phyloP scores from a whole-genome alignment of 2,888 invertebrate species.

The Stegophylla sp. region DNA sequence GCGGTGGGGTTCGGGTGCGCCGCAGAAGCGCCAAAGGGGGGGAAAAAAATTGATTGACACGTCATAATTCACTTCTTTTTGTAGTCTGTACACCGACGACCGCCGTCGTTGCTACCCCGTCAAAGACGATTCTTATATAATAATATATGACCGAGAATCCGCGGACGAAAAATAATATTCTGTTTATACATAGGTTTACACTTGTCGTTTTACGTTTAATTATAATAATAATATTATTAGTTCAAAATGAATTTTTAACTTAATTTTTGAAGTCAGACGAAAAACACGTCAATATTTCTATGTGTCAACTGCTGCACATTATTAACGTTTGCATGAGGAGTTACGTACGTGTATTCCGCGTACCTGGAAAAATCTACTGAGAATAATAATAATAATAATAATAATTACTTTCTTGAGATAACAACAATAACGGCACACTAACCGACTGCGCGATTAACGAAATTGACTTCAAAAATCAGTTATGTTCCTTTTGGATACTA shows the following conservation, averaged over 20 bases:
- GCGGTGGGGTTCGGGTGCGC: neutral
- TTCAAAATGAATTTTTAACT: conserved; percentile 21
- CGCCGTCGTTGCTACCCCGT: neutral
- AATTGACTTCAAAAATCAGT: conserved; percentile 49
- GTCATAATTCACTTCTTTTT: neutral
- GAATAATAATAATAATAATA: too few relatives aligned
- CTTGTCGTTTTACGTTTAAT: neutral
- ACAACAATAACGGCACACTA: conserved; percentile 23
- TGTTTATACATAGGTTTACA: neutral
- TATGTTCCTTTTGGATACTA: conserved; percentile 39
- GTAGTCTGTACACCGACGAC: neutral
- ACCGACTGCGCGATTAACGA: neutral
- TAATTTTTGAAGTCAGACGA: conserved; percentile 34
- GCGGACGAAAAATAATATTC: conserved; percentile 1
- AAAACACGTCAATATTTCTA: neutral
- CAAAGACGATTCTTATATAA: conserved; percentile 5
- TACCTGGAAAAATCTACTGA: too few relatives aligned
- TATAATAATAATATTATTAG: conserved; percentile 1
- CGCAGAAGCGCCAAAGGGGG: too few relatives aligned
- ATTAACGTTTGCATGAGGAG: too few relatives aligned
- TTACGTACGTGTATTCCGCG: too few relatives aligned
- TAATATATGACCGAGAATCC: neutral
- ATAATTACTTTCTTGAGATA: too few relatives aligned
- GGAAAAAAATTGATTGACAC: too few relatives aligned
- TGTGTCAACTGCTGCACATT: too few relatives aligned